These are phyloP conservation scores for Colostygia pectinataria DNA, from an alignment of 2,888 invertebrate species.

Conservation along the genomic window DNA sequence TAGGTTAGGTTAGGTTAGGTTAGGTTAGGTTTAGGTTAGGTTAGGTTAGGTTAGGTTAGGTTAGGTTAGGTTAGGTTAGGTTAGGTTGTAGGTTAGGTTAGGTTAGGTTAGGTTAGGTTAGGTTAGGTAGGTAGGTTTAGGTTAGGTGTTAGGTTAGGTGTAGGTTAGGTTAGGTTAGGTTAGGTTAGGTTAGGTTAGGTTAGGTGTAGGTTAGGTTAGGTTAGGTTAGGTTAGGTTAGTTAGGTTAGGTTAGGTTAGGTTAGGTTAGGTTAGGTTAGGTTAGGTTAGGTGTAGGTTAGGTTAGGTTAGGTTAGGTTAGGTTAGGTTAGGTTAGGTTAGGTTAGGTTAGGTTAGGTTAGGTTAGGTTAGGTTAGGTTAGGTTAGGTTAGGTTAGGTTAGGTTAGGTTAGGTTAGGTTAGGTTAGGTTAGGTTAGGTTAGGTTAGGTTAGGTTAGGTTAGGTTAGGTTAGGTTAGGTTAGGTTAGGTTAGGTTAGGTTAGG, in stretches of 20 bases:
- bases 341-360: slow-evolving; percentile 37
- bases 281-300: slow-evolving; percentile 31
- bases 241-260: slow-evolving; percentile 26
- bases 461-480: slow-evolving; percentile 39
- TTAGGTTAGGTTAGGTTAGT: slow-evolving; percentile 35
- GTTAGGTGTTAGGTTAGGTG: slow-evolving; percentile 25
- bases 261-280: slow-evolving; percentile 28
- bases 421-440: slow-evolving; percentile 37
- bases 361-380: slow-evolving; percentile 32
- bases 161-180: slow-evolving; percentile 28
- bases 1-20: slow-evolving; percentile 28
- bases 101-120: slow-evolving; percentile 19
- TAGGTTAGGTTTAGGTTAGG: slow-evolving; percentile 27
- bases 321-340: slow-evolving; percentile 33
- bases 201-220: slow-evolving; percentile 35
- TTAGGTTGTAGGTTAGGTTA: slow-evolving; percentile 20
- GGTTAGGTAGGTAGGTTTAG: slow-evolving; percentile 24
- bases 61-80: slow-evolving; percentile 27
- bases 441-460: slow-evolving; percentile 34
- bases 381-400: slow-evolving; percentile 30
- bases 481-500: slow-evolving; percentile 34
- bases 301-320: slow-evolving; percentile 30
- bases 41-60: slow-evolving; percentile 27
- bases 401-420: slow-evolving; percentile 30
- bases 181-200: slow-evolving; percentile 26